phyloP scores from a whole-genome alignment of 2,797 vertebrate genomes.

The Choloepus didactylus region DNA sequence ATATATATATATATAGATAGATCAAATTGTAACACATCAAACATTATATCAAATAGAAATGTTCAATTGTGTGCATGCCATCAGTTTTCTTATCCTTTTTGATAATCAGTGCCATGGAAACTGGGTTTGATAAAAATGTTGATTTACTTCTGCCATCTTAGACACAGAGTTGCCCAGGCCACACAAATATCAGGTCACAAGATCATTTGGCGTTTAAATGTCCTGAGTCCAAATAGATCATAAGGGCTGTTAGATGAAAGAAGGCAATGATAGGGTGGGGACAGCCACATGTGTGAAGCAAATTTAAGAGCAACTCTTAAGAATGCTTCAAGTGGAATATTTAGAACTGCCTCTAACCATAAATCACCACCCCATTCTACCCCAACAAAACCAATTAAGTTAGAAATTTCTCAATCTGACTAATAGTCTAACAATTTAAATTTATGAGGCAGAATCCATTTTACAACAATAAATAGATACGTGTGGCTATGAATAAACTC shows the following conservation, averaged over 20 bases:
- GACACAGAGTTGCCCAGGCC: neutral
- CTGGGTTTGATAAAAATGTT: neutral
- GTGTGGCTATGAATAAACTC: neutral
- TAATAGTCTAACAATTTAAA: neutral
- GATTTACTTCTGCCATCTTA: neutral
- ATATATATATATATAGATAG: neutral
- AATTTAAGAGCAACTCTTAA: neutral
- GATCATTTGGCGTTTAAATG: neutral
- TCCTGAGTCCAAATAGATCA: neutral
- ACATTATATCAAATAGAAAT: neutral
- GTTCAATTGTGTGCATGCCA: neutral
- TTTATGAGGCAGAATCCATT: neutral
- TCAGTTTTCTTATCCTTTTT: neutral
- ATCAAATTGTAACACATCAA: neutral
- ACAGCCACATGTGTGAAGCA: neutral
- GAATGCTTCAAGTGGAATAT: neutral
- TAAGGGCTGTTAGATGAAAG: neutral
- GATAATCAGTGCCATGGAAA: neutral
- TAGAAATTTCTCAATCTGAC: neutral
- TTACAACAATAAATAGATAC: conserved; percentile 43
- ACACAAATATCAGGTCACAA: neutral
- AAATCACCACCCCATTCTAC: accelerated
- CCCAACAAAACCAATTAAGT: accelerated
- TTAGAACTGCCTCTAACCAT: neutral
- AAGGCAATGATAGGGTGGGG: neutral